Evolutionary conservation across 2,888 invertebrate genomes (phyloP).

Genomic region (Drosophila rubida): DNA sequence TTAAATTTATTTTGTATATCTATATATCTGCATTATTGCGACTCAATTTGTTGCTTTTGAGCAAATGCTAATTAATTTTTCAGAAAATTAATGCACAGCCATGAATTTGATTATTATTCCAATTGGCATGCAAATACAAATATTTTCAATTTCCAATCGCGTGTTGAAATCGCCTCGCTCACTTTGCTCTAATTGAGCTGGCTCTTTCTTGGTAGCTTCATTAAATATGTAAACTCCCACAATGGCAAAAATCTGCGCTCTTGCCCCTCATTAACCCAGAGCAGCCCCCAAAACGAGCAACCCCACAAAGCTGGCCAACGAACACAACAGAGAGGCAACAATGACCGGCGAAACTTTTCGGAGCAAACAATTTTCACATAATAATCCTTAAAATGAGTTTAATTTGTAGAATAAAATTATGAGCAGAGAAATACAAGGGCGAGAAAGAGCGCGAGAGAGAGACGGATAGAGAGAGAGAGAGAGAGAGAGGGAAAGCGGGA

Average conservation of each 20-base stretch:
- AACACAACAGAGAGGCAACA: conserved; percentile 44
- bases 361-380: conserved; percentile 76
- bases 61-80: background rate
- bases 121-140: background rate
- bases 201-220: conserved; percentile 30
- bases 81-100: background rate
- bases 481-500: background rate
- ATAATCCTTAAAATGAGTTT: conserved; percentile 81
- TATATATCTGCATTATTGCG: background rate
- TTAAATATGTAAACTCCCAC: conserved; percentile 21
- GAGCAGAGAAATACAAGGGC: conserved; percentile 37
- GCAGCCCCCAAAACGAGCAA: conserved; percentile 24
- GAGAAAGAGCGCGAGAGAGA: conserved; percentile 4
- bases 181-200: conserved; percentile 42
- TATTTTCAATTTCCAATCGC: background rate
- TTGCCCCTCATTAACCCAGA: conserved; percentile 27
- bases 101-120: background rate
- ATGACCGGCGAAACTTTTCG: conserved; percentile 61
- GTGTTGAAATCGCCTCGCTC: conserved; percentile 9
- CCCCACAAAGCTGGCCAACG: background rate
- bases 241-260: conserved; percentile 6
- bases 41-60: background rate
- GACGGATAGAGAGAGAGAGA: background rate
- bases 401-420: conserved; percentile 78
- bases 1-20: conserved; percentile 7